Conservation (phyloP, 2,888 invertebrate genomes). For the Apamea epomidion region DNA sequence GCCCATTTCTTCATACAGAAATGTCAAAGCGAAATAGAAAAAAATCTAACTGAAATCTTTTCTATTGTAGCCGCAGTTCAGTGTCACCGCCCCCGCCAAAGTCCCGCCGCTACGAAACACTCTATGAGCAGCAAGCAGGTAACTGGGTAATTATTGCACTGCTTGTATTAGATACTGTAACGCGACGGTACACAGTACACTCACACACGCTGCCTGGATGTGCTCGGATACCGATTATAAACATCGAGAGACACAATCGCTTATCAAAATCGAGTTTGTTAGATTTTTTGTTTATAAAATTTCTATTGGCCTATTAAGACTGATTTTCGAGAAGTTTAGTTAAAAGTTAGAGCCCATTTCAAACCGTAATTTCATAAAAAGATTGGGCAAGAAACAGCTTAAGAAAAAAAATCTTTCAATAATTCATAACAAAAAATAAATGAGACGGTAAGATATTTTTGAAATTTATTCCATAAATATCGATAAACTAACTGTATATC, state of each 20-base stretch:
- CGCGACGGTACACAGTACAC: slow-evolving; percentile 28
- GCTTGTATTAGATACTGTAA: slow-evolving; percentile 79
- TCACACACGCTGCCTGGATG: background rate
- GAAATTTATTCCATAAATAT: background rate
- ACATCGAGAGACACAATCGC: background rate
- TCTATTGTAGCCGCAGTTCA: slow-evolving; percentile 77
- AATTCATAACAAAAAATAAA: background rate
- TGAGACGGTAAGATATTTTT: background rate
- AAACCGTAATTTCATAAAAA: background rate
- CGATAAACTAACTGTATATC: background rate
- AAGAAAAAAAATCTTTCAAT: background rate
- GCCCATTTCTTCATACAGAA: background rate
- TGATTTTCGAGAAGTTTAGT: background rate
- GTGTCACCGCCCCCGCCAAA: slow-evolving; percentile 88
- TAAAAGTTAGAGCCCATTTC: background rate
- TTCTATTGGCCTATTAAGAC: background rate
- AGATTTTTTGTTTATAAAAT: background rate
- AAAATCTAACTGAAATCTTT: slow-evolving; percentile 16
- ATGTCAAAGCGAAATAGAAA: slow-evolving; percentile 23
- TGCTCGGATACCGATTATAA: background rate
- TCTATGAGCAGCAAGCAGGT: slow-evolving; percentile 87
- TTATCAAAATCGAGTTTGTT: background rate
- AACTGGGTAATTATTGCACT: slow-evolving; percentile 88
- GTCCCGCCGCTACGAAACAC: slow-evolving; percentile 84
- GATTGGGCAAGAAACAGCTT: background rate